Conservation (phyloP, 2,888 invertebrate species). For the Leucophenga maculata region DNA sequence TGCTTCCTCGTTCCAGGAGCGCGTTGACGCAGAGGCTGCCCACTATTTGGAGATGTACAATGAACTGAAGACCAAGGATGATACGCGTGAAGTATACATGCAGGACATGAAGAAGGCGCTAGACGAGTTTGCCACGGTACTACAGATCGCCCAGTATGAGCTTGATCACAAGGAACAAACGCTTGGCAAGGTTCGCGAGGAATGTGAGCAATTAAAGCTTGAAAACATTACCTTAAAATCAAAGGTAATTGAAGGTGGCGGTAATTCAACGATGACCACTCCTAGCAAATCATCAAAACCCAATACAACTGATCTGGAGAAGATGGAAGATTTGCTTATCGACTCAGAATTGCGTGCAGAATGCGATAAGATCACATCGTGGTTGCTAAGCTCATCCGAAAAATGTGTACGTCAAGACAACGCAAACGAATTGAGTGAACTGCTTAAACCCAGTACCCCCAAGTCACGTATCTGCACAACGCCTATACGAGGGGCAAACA, state of each 20-base stretch:
- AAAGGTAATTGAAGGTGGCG: constrained; percentile 53
- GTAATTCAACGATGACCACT: constrained; percentile 34
- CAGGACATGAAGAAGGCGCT: constrained; percentile 72
- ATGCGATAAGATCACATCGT: constrained; percentile 69
- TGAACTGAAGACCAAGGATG: constrained; percentile 71
- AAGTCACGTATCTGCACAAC: constrained; percentile 43
- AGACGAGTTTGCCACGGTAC: constrained; percentile 71
- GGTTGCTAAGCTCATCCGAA: constrained; percentile 65
- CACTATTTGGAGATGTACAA: constrained; percentile 70
- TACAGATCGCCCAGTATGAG: constrained; percentile 71
- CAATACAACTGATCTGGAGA: constrained; percentile 66
- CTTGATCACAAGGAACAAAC: constrained; percentile 70
- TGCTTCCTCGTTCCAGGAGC: constrained; percentile 72
- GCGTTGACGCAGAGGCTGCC: constrained; percentile 69
- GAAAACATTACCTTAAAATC: constrained; percentile 71
- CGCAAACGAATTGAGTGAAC: constrained; percentile 60
- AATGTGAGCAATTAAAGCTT: constrained; percentile 70
- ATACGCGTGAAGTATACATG: constrained; percentile 70
- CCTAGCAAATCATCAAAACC: constrained; percentile 60
- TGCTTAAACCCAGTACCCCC: constrained; percentile 60
- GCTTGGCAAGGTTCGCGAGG: constrained; percentile 65
- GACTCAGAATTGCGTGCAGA: constrained; percentile 68
- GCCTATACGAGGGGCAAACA: constrained; percentile 38
- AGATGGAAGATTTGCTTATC: constrained; percentile 66
- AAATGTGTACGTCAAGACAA: constrained; percentile 64